Conservation (phyloP, 2,797 vertebrate species). For the Pelobates cultripes region DNA sequence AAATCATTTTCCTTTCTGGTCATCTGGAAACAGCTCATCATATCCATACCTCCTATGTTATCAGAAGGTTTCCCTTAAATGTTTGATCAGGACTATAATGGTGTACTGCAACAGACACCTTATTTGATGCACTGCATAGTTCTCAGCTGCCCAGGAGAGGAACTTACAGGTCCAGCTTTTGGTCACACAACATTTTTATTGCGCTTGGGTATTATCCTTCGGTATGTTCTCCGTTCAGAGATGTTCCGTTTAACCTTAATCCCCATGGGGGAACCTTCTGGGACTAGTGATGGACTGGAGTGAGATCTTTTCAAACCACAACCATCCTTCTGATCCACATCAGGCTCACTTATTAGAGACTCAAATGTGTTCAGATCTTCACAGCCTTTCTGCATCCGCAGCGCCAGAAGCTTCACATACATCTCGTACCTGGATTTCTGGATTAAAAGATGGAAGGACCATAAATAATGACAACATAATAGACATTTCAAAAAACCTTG, state of each 20-base stretch:
- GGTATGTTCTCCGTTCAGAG: constrained; percentile 85
- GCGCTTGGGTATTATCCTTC: constrained; percentile 78
- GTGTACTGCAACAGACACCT: no score
- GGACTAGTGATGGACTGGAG: constrained; percentile 87
- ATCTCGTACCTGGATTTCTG: constrained; percentile 86
- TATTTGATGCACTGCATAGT: background rate
- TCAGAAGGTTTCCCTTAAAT: no score
- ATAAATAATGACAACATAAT: no score
- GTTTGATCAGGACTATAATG: no score
- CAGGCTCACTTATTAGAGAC: constrained; percentile 63
- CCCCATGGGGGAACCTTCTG: constrained; percentile 66
- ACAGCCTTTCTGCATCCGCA: constrained; percentile 63
- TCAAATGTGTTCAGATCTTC: constrained; percentile 75
- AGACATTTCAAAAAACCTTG: no score
- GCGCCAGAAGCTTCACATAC: constrained; percentile 77
- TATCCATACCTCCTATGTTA: no score
- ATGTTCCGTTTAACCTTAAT: constrained; percentile 82
- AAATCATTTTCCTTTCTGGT: no score
- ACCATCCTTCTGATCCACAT: constrained; percentile 53
- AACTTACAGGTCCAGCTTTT: background rate
- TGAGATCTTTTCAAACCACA: constrained; percentile 80
- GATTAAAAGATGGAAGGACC: background rate
- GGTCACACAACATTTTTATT: constrained; percentile 77
- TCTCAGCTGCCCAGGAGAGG: background rate
- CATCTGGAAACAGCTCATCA: no score